These are phyloP conservation scores for Corythaeola cristata DNA, from an alignment of 2,113 vertebrate genomes.

Conservation along the genomic window DNA sequence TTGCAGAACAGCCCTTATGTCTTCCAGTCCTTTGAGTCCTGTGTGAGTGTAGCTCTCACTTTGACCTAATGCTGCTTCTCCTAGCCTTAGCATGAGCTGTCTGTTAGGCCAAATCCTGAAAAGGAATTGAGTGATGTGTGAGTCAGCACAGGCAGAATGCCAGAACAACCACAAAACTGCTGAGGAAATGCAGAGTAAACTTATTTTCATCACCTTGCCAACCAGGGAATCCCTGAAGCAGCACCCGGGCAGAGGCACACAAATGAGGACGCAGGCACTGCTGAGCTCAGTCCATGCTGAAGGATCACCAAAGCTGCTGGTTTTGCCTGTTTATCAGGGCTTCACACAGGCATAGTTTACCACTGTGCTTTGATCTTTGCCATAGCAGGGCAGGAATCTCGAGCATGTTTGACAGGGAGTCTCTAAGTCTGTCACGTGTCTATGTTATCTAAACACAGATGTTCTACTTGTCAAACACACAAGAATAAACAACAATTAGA, in stretches of 20 bases:
- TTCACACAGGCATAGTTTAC: too few species aligned
- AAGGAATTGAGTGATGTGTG: not conserved
- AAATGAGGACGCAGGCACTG: accelerated
- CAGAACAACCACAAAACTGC: not conserved
- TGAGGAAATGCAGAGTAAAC: not conserved
- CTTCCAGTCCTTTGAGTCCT: not conserved
- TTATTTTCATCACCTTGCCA: not conserved
- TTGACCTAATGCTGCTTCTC: not conserved
- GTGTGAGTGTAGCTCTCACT: not conserved
- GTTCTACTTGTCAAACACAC: too few species aligned
- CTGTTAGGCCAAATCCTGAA: not conserved
- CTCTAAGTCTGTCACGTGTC: too few species aligned
- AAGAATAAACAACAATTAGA: too few species aligned
- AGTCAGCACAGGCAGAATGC: not conserved
- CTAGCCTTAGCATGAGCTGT: not conserved
- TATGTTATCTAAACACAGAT: too few species aligned
- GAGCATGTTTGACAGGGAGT: too few species aligned
- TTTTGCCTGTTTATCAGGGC: too few species aligned
- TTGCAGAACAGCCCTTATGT: not conserved
- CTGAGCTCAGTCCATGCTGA: not conserved
- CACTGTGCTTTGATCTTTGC: too few species aligned
- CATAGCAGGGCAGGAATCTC: too few species aligned
- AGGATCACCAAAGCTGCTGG: accelerated
- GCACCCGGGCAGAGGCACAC: not conserved
- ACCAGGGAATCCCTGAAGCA: not conserved